Percentiles rank a stretch among this genome's conserved stretches.
Conservation (phyloP, 1,140 invertebrate genomes). For the Drosophila dunni region DNA sequence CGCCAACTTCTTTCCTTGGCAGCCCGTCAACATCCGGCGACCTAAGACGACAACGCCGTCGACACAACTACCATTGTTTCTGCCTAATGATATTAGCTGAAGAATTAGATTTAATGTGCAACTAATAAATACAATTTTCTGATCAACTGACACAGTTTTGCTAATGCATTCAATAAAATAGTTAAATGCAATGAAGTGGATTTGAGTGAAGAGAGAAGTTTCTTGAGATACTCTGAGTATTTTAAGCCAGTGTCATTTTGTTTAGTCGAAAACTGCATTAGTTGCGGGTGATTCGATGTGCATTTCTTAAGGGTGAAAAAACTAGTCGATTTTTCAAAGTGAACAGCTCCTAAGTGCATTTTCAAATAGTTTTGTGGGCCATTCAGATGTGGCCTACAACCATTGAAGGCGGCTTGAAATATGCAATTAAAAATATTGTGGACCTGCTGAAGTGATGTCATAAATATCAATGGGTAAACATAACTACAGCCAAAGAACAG, state of each 20-base stretch:
- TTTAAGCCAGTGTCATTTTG: conserved; percentile 14
- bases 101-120: conserved; percentile 9
- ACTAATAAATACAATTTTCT: not conserved
- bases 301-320: conserved; percentile 17
- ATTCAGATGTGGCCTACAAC: conserved; percentile 13
- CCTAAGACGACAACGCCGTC: conserved; percentile 52
- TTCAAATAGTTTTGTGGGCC: conserved; percentile 49
- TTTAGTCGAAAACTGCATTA: conserved; percentile 5
- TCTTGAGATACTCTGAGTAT: too few species aligned
- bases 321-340: not conserved
- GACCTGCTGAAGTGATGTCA: conserved; percentile 40
- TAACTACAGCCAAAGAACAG: not conserved
- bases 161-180: not conserved
- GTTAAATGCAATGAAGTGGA: not conserved
- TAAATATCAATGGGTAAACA: conserved; percentile 50
- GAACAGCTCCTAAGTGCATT: conserved; percentile 56
- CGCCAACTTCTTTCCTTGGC: conserved; percentile 40
- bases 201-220: not conserved
- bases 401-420: conserved; percentile 41
- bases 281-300: conserved; percentile 33
- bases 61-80: conserved; percentile 4
- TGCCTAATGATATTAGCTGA: conserved; percentile 28
- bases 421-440: conserved; percentile 60
- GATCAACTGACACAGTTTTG: not conserved
- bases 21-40: conserved; percentile 49